These are phyloP conservation scores for Tupiocoris notatus DNA, from an alignment of 2,888 invertebrate genomes.

Conservation along the genomic window DNA sequence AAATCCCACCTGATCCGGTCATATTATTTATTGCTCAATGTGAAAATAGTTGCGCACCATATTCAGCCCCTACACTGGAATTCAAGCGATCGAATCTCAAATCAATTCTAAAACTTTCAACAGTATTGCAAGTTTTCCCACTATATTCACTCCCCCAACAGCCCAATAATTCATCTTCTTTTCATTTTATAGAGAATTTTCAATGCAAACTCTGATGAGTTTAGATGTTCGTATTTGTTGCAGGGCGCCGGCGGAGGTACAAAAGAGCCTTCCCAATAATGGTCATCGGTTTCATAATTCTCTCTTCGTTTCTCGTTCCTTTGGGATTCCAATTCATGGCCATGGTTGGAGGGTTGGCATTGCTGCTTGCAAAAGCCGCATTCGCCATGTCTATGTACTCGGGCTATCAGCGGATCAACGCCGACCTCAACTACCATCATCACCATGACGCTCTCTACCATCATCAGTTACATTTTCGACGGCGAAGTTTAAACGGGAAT, in stretches of 20 bases:
- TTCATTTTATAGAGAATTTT: no score
- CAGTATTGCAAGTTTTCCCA: no score
- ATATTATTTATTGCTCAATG: no score
- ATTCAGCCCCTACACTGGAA: no score
- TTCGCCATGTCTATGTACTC: conserved; percentile 66
- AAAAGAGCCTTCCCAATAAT: conserved; percentile 67
- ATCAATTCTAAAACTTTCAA: no score
- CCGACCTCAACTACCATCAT: conserved; percentile 45
- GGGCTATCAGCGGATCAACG: conserved; percentile 44
- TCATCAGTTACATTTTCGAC: conserved; percentile 33
- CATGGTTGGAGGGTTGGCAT: conserved; percentile 76
- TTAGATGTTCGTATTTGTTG: neutral
- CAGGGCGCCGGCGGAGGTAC: conserved; percentile 56
- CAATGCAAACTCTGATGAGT: no score
- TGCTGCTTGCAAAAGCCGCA: conserved; percentile 78
- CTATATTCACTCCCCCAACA: no score
- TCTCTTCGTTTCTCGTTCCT: conserved; percentile 72
- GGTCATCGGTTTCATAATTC: conserved; percentile 75
- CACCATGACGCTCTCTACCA: conserved; percentile 17
- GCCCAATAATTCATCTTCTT: no score
- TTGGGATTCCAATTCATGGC: conserved; percentile 85
- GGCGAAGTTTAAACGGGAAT: conserved; percentile 16
- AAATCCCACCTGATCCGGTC: no score
- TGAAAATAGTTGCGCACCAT: no score
- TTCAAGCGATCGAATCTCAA: no score